Evolutionary conservation across 2,888 invertebrate genomes (phyloP).

Genomic region (Chymomyza fuscimana): DNA sequence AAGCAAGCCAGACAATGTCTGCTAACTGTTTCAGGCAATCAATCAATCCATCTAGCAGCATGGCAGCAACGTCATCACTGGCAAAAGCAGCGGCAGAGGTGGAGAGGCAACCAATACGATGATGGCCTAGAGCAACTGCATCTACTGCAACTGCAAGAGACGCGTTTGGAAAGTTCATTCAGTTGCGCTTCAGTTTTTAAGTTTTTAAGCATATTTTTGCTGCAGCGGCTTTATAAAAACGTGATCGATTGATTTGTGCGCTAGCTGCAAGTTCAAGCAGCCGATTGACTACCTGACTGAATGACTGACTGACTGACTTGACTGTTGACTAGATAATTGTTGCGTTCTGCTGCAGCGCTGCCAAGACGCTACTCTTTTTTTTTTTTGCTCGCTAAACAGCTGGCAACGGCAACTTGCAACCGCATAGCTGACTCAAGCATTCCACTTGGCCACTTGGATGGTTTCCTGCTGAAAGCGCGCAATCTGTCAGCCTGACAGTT

Average conservation of each 20-base stretch:
- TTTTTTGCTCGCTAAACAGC: slow-evolving; percentile 50
- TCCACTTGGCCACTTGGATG: slow-evolving; percentile 14
- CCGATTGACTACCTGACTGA: slow-evolving; percentile 51
- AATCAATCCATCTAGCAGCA: slow-evolving; percentile 71
- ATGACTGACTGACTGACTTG: slow-evolving; percentile 46
- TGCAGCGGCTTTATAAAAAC: slow-evolving; percentile 65
- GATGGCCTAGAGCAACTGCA: slow-evolving; percentile 39
- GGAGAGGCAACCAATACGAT: slow-evolving; percentile 34
- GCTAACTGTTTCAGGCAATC: slow-evolving; percentile 78
- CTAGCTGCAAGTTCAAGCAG: slow-evolving; percentile 76
- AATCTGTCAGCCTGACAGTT: slow-evolving; percentile 77
- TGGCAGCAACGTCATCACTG: slow-evolving; percentile 39
- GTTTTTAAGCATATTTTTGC: slow-evolving; percentile 13
- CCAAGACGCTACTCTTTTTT: slow-evolving; percentile 40
- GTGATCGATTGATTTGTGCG: slow-evolving; percentile 79
- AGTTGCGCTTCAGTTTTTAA: slow-evolving; percentile 58
- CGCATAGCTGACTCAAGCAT: background rate
- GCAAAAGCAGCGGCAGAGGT: background rate
- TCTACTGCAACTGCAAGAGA: slow-evolving; percentile 18
- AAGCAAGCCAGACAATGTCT: slow-evolving; percentile 72
- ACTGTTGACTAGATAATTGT: slow-evolving; percentile 79
- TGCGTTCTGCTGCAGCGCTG: slow-evolving; percentile 56
- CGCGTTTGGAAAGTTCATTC: slow-evolving; percentile 70
- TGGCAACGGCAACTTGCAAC: slow-evolving; percentile 59
- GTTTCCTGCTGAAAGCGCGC: slow-evolving; percentile 66